Percentiles rank a stretch among this genome's conserved stretches.
Evolutionary conservation across 2,113 vertebrate species (phyloP).

Genomic region (Perccottus glenii): DNA sequence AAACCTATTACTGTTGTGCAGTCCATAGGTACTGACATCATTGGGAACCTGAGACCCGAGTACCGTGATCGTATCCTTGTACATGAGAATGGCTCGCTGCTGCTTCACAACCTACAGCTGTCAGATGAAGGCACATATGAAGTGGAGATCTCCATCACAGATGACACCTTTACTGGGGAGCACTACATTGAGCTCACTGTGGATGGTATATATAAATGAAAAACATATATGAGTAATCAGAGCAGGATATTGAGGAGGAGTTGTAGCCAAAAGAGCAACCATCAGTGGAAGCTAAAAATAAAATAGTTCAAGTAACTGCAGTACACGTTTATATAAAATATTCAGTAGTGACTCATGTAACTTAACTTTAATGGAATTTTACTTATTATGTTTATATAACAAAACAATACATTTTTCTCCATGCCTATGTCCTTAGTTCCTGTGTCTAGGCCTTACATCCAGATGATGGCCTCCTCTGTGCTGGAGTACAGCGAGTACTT

Average conservation of each 20-base stretch:
- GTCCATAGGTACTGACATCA: slow-evolving; percentile 93
- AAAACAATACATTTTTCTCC: background rate
- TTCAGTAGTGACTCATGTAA: slow-evolving; percentile 17
- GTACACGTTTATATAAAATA: slow-evolving; percentile 2
- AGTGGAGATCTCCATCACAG: slow-evolving; percentile 97
- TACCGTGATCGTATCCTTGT: slow-evolving; percentile 91
- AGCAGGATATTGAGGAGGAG: slow-evolving; percentile 18
- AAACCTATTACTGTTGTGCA: slow-evolving; percentile 93
- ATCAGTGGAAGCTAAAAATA: slow-evolving; percentile 32
- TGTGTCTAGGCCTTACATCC: slow-evolving; percentile 89
- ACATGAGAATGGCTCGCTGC: slow-evolving; percentile 91
- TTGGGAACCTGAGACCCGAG: slow-evolving; percentile 90
- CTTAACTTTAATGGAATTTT: background rate
- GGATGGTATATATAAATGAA: slow-evolving; percentile 81
- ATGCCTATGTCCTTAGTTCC: slow-evolving; percentile 80
- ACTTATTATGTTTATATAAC: background rate
- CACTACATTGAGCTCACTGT: slow-evolving; percentile 92
- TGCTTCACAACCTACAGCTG: slow-evolving; percentile 90
- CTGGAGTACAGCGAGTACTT: slow-evolving; percentile 93
- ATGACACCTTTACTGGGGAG: slow-evolving; percentile 94
- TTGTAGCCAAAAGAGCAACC: slow-evolving; percentile 13
- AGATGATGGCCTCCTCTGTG: slow-evolving; percentile 89
- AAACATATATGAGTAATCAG: slow-evolving; percentile 18
- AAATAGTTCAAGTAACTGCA: slow-evolving; percentile 6
- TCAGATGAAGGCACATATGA: slow-evolving; percentile 92